Evolutionary conservation across 2,888 invertebrate species (phyloP), one percentile per base, ranked within the genome.

Genomic region (Neoscelio sp.): DNA sequence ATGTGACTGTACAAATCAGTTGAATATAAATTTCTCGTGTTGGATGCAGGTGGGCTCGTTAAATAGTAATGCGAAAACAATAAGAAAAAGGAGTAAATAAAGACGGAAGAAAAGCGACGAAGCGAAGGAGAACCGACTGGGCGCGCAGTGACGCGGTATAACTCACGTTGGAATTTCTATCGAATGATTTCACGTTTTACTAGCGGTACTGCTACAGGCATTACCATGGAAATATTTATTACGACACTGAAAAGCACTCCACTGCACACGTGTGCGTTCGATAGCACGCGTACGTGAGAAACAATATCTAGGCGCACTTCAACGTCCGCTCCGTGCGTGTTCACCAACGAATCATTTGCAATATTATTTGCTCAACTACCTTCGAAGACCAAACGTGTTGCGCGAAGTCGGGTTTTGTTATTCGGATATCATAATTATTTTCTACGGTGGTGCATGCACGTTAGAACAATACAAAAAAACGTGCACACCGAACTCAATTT

Each of bases 191-290:
- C 26, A 35, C 64, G 28, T 73, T 54, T 64, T 73, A 18, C 52
- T 48, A 73, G 35, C 46, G 52, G 5, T 23, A 62, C 71, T 58
- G 48, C 65, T 50, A 30, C 58, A 23, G 58, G 60, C 50, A 50
- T 35, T 15, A 26, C 44, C 52, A 26, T 46, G 62, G 75, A 67
- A 67, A 68, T 75, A 67, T 67, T 68, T 75, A 68, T 75, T 62
- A 62, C 75, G 62, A 68, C 62, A 68, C 75, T 62, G 68, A 54
- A 68, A 75, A 68, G 75, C 75, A 68, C 75, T 75, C 58, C 48
- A 62, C 42, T 35, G 35, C 60, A 8, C 13, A 23, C 26, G 62
- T 48, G 44, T 75, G 44, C 18, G 54, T 68, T 46, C 52, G 44
- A 52, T 33, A 15, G 23, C 50, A 15, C 38, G 18, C 33, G 40